These are phyloP conservation scores for Scolanthus callimorphus DNA, from an alignment of 92 coral and sea anemone species.

Conservation along the genomic window DNA sequence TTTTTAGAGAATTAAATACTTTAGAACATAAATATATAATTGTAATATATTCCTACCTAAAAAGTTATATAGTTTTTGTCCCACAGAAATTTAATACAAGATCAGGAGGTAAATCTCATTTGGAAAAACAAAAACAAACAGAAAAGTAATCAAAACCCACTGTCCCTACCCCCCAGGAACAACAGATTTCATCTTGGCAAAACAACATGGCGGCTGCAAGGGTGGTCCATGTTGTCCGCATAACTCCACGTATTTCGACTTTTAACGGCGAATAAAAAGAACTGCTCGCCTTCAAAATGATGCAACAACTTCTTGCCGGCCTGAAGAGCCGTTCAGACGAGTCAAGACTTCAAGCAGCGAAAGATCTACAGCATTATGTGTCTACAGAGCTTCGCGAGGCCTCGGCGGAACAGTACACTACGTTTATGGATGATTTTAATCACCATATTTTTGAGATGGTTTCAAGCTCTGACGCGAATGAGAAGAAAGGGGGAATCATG, in stretches of 20 bases:
- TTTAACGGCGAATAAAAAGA: too few relatives aligned
- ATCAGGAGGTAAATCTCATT: too few relatives aligned
- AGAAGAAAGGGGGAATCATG: constrained; percentile 98
- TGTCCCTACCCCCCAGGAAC: too few relatives aligned
- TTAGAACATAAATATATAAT: too few relatives aligned
- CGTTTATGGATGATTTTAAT: constrained; percentile 93
- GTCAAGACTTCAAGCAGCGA: constrained; percentile 83
- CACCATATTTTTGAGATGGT: constrained; percentile 98
- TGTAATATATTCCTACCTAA: too few relatives aligned
- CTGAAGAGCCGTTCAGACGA: constrained; percentile 96
- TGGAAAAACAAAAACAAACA: too few relatives aligned
- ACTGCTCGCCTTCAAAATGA: constrained; percentile 47
- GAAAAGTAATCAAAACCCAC: too few relatives aligned
- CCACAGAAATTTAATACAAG: too few relatives aligned
- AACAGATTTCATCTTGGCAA: too few relatives aligned
- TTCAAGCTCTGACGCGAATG: constrained; percentile 96
- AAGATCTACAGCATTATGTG: constrained; percentile 87
- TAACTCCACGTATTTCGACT: neutral
- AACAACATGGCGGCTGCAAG: neutral
- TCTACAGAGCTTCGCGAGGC: constrained; percentile 98
- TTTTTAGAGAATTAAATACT: too few relatives aligned
- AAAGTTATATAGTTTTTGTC: too few relatives aligned
- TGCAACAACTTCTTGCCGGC: constrained; percentile 83
- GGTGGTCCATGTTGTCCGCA: neutral
- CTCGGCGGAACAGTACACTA: constrained; percentile 85